Conservation (phyloP, 2,113 vertebrate species). For the Nesoenas mayeri region DNA sequence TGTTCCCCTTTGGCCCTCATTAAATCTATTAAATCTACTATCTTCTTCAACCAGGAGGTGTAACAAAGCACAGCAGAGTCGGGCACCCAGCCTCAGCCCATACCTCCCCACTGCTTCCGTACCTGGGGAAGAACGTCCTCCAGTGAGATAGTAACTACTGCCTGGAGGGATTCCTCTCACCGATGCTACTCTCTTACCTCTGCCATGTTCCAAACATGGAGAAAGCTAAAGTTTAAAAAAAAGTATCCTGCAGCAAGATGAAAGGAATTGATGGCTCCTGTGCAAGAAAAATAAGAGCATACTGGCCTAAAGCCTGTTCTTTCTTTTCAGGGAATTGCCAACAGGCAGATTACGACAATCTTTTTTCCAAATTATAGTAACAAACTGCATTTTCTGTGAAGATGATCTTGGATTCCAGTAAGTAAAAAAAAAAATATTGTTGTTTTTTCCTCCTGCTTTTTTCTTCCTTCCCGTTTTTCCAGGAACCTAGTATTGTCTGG, state of each 20-base stretch:
- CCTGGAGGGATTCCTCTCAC: not conserved
- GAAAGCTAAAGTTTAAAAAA: not conserved
- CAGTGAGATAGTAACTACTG: not conserved
- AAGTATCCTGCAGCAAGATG: not conserved
- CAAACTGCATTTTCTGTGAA: not conserved
- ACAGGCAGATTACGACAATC: not conserved
- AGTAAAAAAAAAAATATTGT: not conserved
- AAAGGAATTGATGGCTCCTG: not conserved
- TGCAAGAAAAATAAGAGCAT: not conserved
- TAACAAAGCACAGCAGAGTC: not conserved
- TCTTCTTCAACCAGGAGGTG: not conserved
- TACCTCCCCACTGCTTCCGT: not conserved
- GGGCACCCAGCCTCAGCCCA: not conserved
- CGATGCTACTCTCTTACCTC: not conserved
- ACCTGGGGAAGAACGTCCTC: not conserved
- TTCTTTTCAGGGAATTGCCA: not conserved
- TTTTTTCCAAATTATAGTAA: not conserved
- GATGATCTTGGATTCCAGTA: slow-evolving; percentile 7
- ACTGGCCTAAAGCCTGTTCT: not conserved
- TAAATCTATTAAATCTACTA: not conserved
- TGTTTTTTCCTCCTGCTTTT: not conserved
- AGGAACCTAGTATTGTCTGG: not conserved
- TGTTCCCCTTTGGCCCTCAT: not conserved
- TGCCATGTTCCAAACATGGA: not conserved
- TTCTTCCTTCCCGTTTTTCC: not conserved